phyloP scores from a whole-genome alignment of 2,888 invertebrate species.

The Stenodera caucasica region DNA sequence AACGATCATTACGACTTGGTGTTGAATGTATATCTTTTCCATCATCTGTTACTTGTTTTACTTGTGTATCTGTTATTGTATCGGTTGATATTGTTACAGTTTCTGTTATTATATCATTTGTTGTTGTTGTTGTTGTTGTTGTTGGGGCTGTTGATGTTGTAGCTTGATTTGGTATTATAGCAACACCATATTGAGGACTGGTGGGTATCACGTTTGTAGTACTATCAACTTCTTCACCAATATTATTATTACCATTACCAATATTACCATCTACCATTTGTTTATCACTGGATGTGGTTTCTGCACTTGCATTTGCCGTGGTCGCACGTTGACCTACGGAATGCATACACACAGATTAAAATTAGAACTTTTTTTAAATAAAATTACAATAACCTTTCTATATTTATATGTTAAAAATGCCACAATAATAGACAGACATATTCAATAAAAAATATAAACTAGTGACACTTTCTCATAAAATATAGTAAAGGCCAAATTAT shows the following conservation, averaged over 20 bases:
- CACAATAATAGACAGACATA: neutral
- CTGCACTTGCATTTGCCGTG: slow-evolving; percentile 53
- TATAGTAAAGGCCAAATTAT: neutral
- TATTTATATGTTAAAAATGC: neutral
- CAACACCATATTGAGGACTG: slow-evolving; percentile 67
- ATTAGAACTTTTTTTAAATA: neutral
- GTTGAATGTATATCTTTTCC: slow-evolving; percentile 61
- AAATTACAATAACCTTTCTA: neutral
- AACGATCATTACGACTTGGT: slow-evolving; percentile 63
- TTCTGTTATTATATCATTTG: slow-evolving; percentile 32
- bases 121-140: neutral
- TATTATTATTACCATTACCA: slow-evolving; percentile 25
- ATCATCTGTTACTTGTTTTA: slow-evolving; percentile 55
- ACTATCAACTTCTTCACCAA: slow-evolving; percentile 40
- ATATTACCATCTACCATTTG: slow-evolving; percentile 34
- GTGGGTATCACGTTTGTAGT: slow-evolving; percentile 63
- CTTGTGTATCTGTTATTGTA: slow-evolving; percentile 50
- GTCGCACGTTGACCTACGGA: slow-evolving; percentile 56
- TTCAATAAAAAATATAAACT: neutral
- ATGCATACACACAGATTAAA: slow-evolving; percentile 42
- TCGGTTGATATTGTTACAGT: slow-evolving; percentile 40
- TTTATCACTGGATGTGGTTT: slow-evolving; percentile 43
- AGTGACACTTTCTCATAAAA: neutral
- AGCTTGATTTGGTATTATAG: slow-evolving; percentile 56
- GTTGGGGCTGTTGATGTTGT: neutral